Base-by-base conservation (phyloP, 2,888 invertebrate genomes). In the Entomobrya multifasciata region DNA sequence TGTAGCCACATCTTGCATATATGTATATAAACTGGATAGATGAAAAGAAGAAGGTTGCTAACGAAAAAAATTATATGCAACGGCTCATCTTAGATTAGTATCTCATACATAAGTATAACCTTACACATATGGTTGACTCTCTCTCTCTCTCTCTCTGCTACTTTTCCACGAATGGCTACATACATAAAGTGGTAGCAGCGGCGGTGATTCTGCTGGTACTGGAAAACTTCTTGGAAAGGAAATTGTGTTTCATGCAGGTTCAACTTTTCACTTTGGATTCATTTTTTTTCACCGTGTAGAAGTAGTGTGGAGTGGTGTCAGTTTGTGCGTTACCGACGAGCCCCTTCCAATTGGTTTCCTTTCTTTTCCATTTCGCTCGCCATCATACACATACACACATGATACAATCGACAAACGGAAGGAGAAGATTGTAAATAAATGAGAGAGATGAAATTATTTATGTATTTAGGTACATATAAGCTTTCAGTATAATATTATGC, bases 81-180 rank as follows among this genome's bases (percentile, higher is more conserved):
- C 17, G 83, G 77, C 65, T 84, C 77, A 76, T 77, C 83, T 84
- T 49, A 49, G 81, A 81, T 81, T 81, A 72, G 72, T 72, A 81
- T 81, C 76, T 70, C 55, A n/a, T 25, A 15, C 44, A 57, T 60
- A 41, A 25, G 25, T 60, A 25, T 60, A 60, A 60, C 15, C 60
- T 6, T 57, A 57, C 15, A 20, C 60, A 30, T 60, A 60, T 60
- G 60, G 60, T 27, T 36, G 36, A 4, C 36, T 36, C 36, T 36
- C 36, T 36, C 36, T 36, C 36, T 36, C 36, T 36, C 4, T 36
- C 36, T 36, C 4, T 8, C 3, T n/a, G n/a, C n/a, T n/a, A n/a
- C n/a, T 27, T 44, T n/a, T 62, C 0, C 44, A 55, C 13, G 41
- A 55, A 27, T 72, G 74, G 25, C 20, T 57, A n/a, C 47, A n/a